Evolutionary conservation across 1,140 invertebrate genomes (phyloP).

Genomic region (Pogonomyrmex barbatus): DNA sequence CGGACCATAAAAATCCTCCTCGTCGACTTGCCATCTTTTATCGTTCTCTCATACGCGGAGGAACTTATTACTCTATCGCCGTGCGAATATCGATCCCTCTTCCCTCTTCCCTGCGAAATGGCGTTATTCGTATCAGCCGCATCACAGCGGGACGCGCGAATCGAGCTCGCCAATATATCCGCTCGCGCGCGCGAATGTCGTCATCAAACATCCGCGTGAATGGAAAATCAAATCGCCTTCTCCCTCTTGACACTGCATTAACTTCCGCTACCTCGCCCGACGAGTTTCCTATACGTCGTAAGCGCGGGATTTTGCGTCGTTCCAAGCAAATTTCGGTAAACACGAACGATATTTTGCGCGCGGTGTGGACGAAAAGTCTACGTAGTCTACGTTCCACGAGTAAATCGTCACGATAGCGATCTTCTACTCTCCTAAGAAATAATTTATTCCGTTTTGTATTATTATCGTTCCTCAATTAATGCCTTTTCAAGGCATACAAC

Average conservation of each 20-base stretch:
- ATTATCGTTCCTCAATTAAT: conserved; percentile 32
- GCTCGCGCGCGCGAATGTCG: not conserved
- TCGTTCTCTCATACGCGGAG: not conserved
- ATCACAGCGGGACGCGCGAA: conserved; percentile 16
- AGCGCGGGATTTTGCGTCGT: not conserved
- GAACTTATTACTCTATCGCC: conserved; percentile 7
- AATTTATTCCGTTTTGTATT: conserved; percentile 3
- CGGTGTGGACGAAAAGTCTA: conserved; percentile 4
- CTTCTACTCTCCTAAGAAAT: not conserved
- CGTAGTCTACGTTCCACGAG: too few relatives aligned
- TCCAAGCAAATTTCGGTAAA: conserved; percentile 46
- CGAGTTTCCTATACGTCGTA: not conserved
- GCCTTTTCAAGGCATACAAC: not conserved
- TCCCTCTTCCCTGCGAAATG: not conserved
- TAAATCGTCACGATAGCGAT: not conserved
- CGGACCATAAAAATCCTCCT: conserved; percentile 5
- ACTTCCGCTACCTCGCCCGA: not conserved
- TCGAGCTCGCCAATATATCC: conserved; percentile 32
- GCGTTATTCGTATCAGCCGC: conserved; percentile 40
- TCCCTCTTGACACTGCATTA: not conserved
- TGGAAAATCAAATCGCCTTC: conserved; percentile 37
- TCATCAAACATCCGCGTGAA: conserved; percentile 37
- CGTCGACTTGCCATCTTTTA: conserved; percentile 8
- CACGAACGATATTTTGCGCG: conserved; percentile 17
- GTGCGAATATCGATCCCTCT: conserved; percentile 6